Conservation (phyloP, 1,140 invertebrate genomes). For the Rhopalosiphum padi region DNA sequence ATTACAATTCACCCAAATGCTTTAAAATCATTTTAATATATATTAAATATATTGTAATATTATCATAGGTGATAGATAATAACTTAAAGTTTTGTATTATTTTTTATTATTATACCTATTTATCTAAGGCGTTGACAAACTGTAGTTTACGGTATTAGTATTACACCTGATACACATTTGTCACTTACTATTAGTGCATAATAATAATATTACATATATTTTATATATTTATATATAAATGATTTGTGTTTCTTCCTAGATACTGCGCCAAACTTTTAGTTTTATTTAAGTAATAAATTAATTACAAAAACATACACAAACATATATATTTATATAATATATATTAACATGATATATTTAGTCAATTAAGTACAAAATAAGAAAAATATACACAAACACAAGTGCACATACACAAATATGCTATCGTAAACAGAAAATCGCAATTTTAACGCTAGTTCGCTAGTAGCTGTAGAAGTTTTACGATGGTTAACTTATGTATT, state of each 20-base stretch:
- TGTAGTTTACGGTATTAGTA: neutral
- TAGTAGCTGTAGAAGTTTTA: neutral
- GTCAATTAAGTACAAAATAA: conserved; percentile 35
- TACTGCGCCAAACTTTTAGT: conserved; percentile 36
- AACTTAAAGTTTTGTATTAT: conserved; percentile 12
- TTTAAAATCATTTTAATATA: conserved; percentile 6
- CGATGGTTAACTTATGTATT: neutral
- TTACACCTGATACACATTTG: neutral
- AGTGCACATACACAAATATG: neutral
- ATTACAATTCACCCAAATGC: conserved; percentile 29
- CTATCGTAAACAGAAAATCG: neutral
- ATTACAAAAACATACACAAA: neutral
- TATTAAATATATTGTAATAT: conserved; percentile 18
- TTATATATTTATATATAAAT: neutral
- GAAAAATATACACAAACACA: neutral
- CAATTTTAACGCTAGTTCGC: neutral
- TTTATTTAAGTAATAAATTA: neutral
- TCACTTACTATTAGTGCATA: conserved; percentile 23
- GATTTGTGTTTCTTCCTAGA: conserved; percentile 41
- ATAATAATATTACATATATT: neutral
- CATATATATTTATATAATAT: neutral
- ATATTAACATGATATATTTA: neutral
- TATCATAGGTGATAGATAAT: conserved; percentile 9
- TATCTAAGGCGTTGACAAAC: neutral
- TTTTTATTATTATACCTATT: neutral